These are phyloP conservation scores for Penaeus indicus DNA, from an alignment of 1,140 invertebrate species.

Conservation along the genomic window DNA sequence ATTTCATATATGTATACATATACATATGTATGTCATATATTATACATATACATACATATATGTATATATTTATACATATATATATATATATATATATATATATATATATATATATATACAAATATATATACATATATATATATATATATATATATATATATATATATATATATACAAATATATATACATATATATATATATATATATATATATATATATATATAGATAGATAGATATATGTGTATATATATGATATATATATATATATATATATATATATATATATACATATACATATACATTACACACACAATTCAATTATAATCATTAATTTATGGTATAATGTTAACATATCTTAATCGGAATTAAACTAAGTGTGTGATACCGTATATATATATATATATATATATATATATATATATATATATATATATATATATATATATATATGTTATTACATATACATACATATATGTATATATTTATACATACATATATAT, in stretches of 20 bases:
- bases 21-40: not conserved
- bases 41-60: not conserved
- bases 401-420: slow-evolving; percentile 20
- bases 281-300: not conserved
- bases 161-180: slow-evolving; percentile 17
- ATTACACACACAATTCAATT: not conserved
- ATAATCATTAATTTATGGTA: not conserved
- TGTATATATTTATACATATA: slow-evolving; percentile 9
- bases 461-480: not conserved
- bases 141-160: not conserved
- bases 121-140: not conserved
- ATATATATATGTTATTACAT: slow-evolving; percentile 2
- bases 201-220: slow-evolving; percentile 11
- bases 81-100: not conserved
- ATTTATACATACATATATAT: not conserved
- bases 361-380: no score
- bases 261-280: not conserved
- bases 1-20: not conserved
- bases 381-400: not conserved
- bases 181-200: not conserved
- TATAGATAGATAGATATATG: not conserved
- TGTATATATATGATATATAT: not conserved
- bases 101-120: slow-evolving; percentile 1
- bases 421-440: slow-evolving; percentile 9
- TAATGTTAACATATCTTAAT: not conserved